A percentile compares a stretch with the other conserved stretches of the same genome.
Evolutionary conservation across 2,888 invertebrate species (phyloP).

Genomic region (Alentia gelatinosa): DNA sequence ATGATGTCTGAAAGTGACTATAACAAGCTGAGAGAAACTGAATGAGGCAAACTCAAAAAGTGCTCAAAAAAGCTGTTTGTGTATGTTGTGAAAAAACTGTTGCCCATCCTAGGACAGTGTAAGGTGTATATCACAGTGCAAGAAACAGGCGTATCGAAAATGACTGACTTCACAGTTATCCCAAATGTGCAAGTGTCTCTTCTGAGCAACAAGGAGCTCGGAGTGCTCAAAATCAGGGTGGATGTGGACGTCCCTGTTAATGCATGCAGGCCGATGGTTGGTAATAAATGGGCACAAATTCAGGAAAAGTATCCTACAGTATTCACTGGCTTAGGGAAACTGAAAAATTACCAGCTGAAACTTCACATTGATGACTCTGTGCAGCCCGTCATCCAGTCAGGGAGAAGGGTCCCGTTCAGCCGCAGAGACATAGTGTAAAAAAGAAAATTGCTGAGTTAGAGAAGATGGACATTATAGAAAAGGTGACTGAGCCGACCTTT

Average conservation of each 20-base stretch:
- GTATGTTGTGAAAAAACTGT: no score
- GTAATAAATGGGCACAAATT: neutral
- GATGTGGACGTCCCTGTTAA: neutral
- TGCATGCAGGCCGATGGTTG: no score
- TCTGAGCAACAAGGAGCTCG: no score
- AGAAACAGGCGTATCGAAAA: no score
- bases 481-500: constrained; percentile 56
- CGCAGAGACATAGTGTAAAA: neutral
- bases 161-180: no score
- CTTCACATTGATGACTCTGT: neutral
- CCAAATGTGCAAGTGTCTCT: no score
- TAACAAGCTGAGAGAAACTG: no score
- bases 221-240: neutral
- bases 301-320: neutral
- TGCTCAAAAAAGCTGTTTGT: no score
- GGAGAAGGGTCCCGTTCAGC: neutral
- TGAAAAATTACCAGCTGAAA: constrained; percentile 22
- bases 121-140: no score
- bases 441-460: neutral
- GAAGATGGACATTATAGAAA: constrained; percentile 58
- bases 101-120: no score
- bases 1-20: no score
- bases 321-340: neutral
- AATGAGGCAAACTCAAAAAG: no score
- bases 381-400: neutral